Evolutionary conservation across 2,888 invertebrate genomes (phyloP).

Genomic region (Trachelus tabidus): DNA sequence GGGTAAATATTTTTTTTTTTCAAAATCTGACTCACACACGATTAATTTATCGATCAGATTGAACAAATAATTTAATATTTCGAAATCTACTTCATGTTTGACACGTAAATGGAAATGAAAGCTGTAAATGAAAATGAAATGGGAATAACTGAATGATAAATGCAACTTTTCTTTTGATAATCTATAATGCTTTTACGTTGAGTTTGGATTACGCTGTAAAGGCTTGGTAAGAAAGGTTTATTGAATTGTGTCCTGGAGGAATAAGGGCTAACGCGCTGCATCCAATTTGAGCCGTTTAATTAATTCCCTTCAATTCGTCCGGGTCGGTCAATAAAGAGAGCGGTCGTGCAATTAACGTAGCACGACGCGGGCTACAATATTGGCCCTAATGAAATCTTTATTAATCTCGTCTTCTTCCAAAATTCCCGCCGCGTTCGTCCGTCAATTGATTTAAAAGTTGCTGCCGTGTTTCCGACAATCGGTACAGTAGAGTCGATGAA

Average conservation of each 20-base stretch:
- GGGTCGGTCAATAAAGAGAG: slow-evolving; percentile 46
- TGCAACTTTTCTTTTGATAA: not conserved
- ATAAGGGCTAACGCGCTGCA: slow-evolving; percentile 63
- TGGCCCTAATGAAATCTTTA: slow-evolving; percentile 62
- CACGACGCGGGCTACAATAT: slow-evolving; percentile 51
- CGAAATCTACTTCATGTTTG: not conserved
- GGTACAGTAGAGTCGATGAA: not conserved
- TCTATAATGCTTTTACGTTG: not conserved
- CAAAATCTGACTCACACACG: not conserved
- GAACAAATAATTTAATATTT: not conserved
- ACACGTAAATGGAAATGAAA: not conserved
- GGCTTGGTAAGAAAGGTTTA: slow-evolving; percentile 42
- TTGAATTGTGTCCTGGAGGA: slow-evolving; percentile 65
- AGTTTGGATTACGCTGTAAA: not conserved
- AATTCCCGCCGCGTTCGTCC: not conserved
- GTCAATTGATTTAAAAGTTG: slow-evolving; percentile 38
- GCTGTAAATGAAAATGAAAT: not conserved
- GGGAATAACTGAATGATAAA: not conserved
- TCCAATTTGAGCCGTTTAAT: slow-evolving; percentile 64
- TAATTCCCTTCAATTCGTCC: slow-evolving; percentile 59
- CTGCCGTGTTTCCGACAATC: not conserved
- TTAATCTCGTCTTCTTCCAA: slow-evolving; percentile 45
- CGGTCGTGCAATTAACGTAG: slow-evolving; percentile 38
- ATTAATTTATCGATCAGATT: not conserved
- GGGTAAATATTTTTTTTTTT: not conserved